These are phyloP conservation scores for Beroe ovata DNA, from an alignment of 37 sponge, comb jelly and placozoan species.

Conservation along the genomic window DNA sequence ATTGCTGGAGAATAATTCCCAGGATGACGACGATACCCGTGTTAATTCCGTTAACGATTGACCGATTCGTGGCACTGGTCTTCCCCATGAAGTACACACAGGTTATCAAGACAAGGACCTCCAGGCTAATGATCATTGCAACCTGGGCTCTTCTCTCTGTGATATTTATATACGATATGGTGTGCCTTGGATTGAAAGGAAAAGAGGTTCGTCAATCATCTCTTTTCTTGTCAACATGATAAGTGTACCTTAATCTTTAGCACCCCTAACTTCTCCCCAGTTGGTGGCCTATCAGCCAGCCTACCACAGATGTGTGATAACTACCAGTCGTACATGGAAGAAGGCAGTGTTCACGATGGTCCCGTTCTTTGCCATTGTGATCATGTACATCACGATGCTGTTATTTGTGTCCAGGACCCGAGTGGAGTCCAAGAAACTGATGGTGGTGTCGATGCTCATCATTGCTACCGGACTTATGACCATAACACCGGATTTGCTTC, in stretches of 20 bases:
- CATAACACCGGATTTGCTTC: neutral
- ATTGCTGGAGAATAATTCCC: too few relatives aligned
- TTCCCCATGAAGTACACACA: neutral
- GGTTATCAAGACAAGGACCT: neutral
- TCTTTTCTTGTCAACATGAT: too few relatives aligned
- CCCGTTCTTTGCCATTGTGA: neutral
- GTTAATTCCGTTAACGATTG: neutral
- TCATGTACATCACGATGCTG: conserved; percentile 11
- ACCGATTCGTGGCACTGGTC: conserved; percentile 13
- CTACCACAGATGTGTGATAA: conserved; percentile 9
- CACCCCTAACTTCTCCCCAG: too few relatives aligned
- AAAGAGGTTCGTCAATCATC: neutral
- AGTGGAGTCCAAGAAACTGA: conserved; percentile 4
- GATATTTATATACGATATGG: neutral
- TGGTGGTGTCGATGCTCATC: neutral
- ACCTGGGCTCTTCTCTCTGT: neutral
- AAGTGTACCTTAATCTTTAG: too few relatives aligned
- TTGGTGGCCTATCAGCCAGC: conserved; percentile 1
- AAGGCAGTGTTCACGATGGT: neutral
- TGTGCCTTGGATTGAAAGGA: neutral
- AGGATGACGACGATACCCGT: conserved; percentile 13
- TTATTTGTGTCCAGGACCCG: neutral
- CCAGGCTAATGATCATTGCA: neutral
- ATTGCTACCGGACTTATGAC: conserved; percentile 7
- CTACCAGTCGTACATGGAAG: neutral